These are phyloP conservation scores for Andrena trimmerana DNA, from an alignment of 2,888 invertebrate genomes.

Conservation along the genomic window DNA sequence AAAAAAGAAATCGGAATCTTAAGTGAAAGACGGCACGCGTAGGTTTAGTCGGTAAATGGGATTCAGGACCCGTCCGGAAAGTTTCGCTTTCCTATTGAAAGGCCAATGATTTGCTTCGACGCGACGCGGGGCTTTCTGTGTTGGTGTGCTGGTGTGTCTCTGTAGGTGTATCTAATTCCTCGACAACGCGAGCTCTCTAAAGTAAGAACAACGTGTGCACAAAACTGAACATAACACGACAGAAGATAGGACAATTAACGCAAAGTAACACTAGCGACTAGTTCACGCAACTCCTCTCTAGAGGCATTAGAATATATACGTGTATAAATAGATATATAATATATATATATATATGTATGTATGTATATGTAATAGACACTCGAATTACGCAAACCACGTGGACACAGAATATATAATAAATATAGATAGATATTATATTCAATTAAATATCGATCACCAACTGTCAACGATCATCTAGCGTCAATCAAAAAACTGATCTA, in stretches of 20 bases:
- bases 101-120: conserved; percentile 28
- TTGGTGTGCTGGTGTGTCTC: conserved; percentile 17
- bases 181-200: conserved; percentile 54
- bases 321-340: conserved; percentile 40
- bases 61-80: not conserved
- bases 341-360: conserved; percentile 28
- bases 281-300: conserved; percentile 66
- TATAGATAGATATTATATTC: conserved; percentile 53
- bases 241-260: conserved; percentile 60
- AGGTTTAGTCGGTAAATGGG: not conserved
- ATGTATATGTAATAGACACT: conserved; percentile 54
- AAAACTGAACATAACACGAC: conserved; percentile 53
- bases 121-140: not conserved
- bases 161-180: conserved; percentile 33
- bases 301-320: conserved; percentile 54
- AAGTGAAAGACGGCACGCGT: not conserved
- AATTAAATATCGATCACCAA: conserved; percentile 68
- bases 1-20: not conserved
- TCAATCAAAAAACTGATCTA: conserved; percentile 74
- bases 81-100: conserved; percentile 7
- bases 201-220: conserved; percentile 61
- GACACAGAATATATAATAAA: conserved; percentile 60
- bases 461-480: conserved; percentile 66
- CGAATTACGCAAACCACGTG: conserved; percentile 65
- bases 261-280: conserved; percentile 65